Conservation (phyloP, 2,113 vertebrate species). For the Pao palembangensis region DNA sequence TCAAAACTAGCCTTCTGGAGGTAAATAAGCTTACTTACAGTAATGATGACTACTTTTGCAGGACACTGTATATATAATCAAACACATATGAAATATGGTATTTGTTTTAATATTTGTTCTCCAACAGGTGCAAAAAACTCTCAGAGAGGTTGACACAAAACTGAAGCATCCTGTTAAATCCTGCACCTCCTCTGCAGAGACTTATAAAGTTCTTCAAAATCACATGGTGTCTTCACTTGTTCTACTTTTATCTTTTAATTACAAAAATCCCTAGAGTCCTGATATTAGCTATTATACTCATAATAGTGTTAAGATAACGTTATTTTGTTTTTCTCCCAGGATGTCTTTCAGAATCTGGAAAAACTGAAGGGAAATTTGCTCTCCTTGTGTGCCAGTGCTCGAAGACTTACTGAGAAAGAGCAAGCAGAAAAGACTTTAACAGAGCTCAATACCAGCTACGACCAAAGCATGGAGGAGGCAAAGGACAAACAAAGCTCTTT, state of each 20-base stretch:
- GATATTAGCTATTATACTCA: background rate
- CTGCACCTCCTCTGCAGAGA: constrained; percentile 84
- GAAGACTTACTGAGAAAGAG: constrained; percentile 76
- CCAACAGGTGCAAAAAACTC: constrained; percentile 75
- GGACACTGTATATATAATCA: background rate
- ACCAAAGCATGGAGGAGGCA: constrained; percentile 62
- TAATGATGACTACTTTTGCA: background rate
- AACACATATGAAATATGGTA: background rate
- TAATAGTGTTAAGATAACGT: background rate
- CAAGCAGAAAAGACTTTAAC: constrained; percentile 68
- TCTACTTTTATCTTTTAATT: background rate
- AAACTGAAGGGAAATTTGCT: constrained; percentile 75
- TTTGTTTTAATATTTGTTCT: constrained; percentile 12
- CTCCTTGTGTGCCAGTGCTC: constrained; percentile 73
- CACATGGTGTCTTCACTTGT: constrained; percentile 75
- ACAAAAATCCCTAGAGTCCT: background rate
- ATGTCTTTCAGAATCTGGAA: constrained; percentile 83
- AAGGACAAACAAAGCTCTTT: constrained; percentile 80
- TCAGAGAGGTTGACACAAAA: constrained; percentile 77
- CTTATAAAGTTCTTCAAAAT: constrained; percentile 82
- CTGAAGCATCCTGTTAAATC: constrained; percentile 75
- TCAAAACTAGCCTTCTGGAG: constrained; percentile 79
- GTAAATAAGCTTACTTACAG: constrained; percentile 56
- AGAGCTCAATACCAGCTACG: constrained; percentile 73
- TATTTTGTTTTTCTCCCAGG: constrained; percentile 67